Evolutionary conservation across 2,888 invertebrate genomes (phyloP), one percentile per base, ranked within the genome.

Genomic region (Dendrolimus houi): DNA sequence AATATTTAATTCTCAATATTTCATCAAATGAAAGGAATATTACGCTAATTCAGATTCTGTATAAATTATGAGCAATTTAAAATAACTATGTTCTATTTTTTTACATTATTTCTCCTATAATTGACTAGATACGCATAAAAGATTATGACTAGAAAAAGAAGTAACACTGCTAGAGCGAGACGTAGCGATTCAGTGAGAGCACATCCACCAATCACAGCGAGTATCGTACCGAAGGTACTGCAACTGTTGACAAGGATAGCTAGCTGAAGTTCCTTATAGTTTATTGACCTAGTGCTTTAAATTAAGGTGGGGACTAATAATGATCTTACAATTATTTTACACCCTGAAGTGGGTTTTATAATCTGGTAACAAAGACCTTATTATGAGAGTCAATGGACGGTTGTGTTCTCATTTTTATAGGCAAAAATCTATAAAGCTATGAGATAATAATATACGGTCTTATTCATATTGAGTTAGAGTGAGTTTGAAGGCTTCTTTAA

Each of bases 141-240:
- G 56, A 62, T 69, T 55, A 81, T 74, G 61, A 83, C 79, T 68
- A 86, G 72, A 40, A 83, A 78, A 71, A 87, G 76, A 54, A 85
- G 75, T 57, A 85, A 76, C 60, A 81, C 77, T 62, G 79, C 77
- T 65, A 85, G 81, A 75, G 85, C 80, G 77, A 85, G 76, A 67
- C 86, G 86, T 40, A 85, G 77, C 56, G 82, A 85, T 63, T 82
- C 87, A 61, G 78, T 79, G 74, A 83, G 69, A 53, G 76, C 79
- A 72, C 85, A 82, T 41, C 82, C 80, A 62, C 82, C 74, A 52
- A 77, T 69, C 59, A 81, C 79, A 6, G 86, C 78, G 60, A 84
- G 67, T 60, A 82, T 67, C 54, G 81, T 79, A 57, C 81, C 81
- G 55, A 82, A 65, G 60, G 77, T 75, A 60, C 79, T 74, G 74